Base-by-base conservation (phyloP, 2,113 vertebrate genomes). In the Deroptyus accipitrinus region DNA sequence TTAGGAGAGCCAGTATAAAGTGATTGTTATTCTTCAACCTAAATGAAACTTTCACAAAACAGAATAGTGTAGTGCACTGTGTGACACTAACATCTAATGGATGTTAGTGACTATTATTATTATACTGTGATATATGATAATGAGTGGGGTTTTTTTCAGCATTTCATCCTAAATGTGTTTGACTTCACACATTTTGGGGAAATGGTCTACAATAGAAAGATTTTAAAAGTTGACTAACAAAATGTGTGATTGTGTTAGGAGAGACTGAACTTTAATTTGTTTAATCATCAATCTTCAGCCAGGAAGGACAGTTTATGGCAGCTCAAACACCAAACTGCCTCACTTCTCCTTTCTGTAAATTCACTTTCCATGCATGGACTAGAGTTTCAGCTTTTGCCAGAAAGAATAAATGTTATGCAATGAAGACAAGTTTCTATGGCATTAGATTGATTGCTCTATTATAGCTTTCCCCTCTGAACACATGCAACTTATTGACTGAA, bases 381-480 rank as follows among this genome's bases (percentile, higher is more conserved):
- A 7, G n/a, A 48, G 42, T 31, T 59, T n/a, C 55, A 73, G 46
- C 42, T 57, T 22, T 54, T 67, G 22, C 46, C 27, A 35, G 46
- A n/a, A n/a, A 17, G 41, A 57, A 11, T 4, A 24, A 35, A 25
- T 42, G 3, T 59, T 44, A 24, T 10, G 23, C 82, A 42, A 27
- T 55, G 37, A 30, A 4, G 52, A 3, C 33, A 6, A 5, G 0
- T 52, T 87, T 57, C 72, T 62, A 0, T 28, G 27, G 30, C 31
- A 44, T 31, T 72, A 31, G 5, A 3, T 41, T 20, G 0, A 3
- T 46, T 20, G 0, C 31, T 66, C 48, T 28, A 5, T 70, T 37
- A 24, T 1, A 55, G 62, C 48, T 61, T 49, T 83, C 18, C 14
- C 6, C 33, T 78, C 72, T 52, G 55, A 75, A 72, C 20, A 48